Base-by-base conservation (phyloP, 2,113 vertebrate species). In the Sinocyclocheilus rhinocerous region DNA sequence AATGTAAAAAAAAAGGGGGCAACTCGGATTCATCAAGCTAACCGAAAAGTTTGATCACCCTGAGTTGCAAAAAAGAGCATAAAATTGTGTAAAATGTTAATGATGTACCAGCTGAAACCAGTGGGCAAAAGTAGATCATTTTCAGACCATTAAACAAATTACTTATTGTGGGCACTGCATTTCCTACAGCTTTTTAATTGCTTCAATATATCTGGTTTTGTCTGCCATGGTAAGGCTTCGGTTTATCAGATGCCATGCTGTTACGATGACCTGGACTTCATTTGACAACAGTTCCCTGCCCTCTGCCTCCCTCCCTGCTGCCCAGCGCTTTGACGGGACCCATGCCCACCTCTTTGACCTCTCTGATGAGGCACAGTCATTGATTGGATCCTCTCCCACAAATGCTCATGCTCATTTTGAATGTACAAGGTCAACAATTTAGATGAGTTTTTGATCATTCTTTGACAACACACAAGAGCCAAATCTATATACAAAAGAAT, bases 101-200 rank as follows among this genome's bases (percentile, higher is more conserved):
- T 59, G 57, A 59, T n/a, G 20, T 22, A 59, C 20, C 57, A 61
- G 57, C 22, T 61, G 20, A 61, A 59, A 59, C 2, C 20, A 77
- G 42, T 76, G 39, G 72, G 22, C 42, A 48, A 26, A 29, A 22
- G 57, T 45, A 65, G 36, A 45, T 61, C 3, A 45, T 81, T 81
- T 81, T 18, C 20, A 24, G n/a, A 63, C 36, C 57, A 81, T 45
- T 65, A 65, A 45, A 81, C 22, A 65, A 59, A 81, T 63, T 26
- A 65, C 57, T 80, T 13, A 45, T 22, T 45, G 77, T 42, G 22
- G 36, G 33, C 57, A 45, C 39, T 63, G 78, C 22, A 81, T 77
- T 77, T 67, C 63, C 63, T 67, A 29, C 63, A 29, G 63, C 10
- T 75, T 24, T 45, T 24, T 45, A 45, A 45, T 45, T 45, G 72